Evolutionary conservation across 1,140 invertebrate genomes (phyloP), one percentile per base, ranked within the genome.

Genomic region (Aphis gossypii): DNA sequence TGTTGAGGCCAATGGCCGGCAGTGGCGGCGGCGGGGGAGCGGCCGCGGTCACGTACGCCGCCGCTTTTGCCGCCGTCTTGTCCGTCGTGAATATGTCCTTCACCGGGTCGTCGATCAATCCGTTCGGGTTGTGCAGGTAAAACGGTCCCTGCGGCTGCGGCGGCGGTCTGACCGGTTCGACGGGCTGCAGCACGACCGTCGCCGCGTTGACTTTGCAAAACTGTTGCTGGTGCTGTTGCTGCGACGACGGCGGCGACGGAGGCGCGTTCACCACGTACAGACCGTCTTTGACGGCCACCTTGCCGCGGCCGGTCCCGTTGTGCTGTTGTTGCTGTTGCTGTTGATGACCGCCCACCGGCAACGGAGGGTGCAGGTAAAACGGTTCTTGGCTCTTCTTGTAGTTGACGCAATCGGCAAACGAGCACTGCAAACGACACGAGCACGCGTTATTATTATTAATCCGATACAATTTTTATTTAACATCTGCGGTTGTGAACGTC

Each of bases 81-180:
- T 90, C 89, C 54, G 89, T 23, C 35, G 82, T 96, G 95, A 98
- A 98, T 76, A 98, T 95, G 94, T 98, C 97, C 76, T 97, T 97
- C 90, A 98, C 97, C 84, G 97, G 96, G 94, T 97, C 97, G 95
- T 97, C 97, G 11, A 97, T 82, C 41, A 94, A 89, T 96, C 98
- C 97, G 95, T 96, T 97, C 48, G 96, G 97, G 95, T 97, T 97
- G 95, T 98, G 98, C 56, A 98, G 95, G 94, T 98, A 98, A 95
- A 98, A 98, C 18, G 98, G 97, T 94, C 97, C 97, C 38, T 96
- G 96, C 91, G 60, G 84, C 88, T 56, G 93, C 82, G 48, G 41
- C n/a, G 25, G 30, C n/a, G 25, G 30, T 48, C n/a, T 87, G 86
- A 48, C 86, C n/a, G 88, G 88, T 38, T 90, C 56, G 92, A 46